Percentiles rank a stretch among this genome's conserved stretches.
Evolutionary conservation across 2,797 vertebrate genomes (phyloP).

Genomic region (Heliangelus exortis): DNA sequence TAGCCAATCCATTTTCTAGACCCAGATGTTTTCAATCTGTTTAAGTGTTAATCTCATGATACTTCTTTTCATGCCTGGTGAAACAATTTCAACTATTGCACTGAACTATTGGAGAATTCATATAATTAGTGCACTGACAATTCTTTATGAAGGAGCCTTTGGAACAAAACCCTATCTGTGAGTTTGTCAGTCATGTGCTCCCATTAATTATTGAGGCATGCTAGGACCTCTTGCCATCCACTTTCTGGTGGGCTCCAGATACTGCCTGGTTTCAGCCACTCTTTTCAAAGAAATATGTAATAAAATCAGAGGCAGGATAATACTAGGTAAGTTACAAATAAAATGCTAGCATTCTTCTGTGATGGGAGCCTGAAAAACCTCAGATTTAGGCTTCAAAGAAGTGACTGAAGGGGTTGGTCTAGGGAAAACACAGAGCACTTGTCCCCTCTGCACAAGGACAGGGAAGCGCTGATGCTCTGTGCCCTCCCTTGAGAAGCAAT

Average conservation of each 20-base stretch:
- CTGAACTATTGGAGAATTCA: slow-evolving; percentile 36
- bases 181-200: background rate
- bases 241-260: background rate
- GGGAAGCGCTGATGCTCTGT: background rate
- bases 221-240: background rate
- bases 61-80: slow-evolving; percentile 47
- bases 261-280: background rate
- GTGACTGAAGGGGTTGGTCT: background rate
- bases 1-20: slow-evolving; percentile 48
- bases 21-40: slow-evolving; percentile 58
- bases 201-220: background rate
- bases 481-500: background rate
- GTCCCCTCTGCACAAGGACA: background rate
- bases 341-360: background rate
- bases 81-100: slow-evolving; percentile 35
- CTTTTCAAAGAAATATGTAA: background rate
- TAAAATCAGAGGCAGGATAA: background rate
- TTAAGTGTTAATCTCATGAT: slow-evolving; percentile 60
- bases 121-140: background rate
- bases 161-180: background rate
- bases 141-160: background rate
- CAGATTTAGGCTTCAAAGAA: background rate
- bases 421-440: background rate
- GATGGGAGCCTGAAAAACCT: background rate
- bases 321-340: background rate